Evolutionary conservation across 2,888 invertebrate genomes (phyloP).

Genomic region (Smittia aterrima): DNA sequence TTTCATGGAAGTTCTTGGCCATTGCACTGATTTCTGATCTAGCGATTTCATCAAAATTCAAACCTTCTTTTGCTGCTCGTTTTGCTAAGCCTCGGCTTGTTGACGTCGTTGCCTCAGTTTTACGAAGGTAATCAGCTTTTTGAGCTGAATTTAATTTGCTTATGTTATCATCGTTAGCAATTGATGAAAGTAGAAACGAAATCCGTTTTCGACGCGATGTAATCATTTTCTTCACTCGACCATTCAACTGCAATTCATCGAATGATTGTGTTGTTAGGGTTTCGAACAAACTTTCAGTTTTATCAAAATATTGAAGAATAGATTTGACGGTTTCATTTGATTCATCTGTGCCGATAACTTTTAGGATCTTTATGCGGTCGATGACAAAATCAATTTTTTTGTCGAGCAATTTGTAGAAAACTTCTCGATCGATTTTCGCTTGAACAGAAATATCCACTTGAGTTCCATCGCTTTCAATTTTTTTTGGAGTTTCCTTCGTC

Average conservation of each 20-base stretch:
- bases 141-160: not conserved
- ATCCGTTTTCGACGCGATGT: not conserved
- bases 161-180: conserved; percentile 6
- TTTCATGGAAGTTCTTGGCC: conserved; percentile 8
- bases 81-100: not conserved
- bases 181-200: not conserved
- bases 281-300: conserved; percentile 3
- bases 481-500: no score
- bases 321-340: not conserved
- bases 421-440: no score
- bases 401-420: no score
- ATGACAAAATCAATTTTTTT: no score
- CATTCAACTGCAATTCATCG: not conserved
- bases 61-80: not conserved
- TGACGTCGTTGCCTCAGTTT: not conserved
- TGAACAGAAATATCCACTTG: no score
- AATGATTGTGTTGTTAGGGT: not conserved
- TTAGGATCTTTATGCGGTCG: no score
- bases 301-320: not conserved
- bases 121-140: conserved; percentile 8
- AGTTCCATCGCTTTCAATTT: no score
- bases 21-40: not conserved
- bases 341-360: not conserved
- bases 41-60: not conserved
- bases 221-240: not conserved